These are phyloP conservation scores for Chelonoidis abingdonii DNA, from an alignment of 2,113 vertebrate genomes.

Conservation along the genomic window DNA sequence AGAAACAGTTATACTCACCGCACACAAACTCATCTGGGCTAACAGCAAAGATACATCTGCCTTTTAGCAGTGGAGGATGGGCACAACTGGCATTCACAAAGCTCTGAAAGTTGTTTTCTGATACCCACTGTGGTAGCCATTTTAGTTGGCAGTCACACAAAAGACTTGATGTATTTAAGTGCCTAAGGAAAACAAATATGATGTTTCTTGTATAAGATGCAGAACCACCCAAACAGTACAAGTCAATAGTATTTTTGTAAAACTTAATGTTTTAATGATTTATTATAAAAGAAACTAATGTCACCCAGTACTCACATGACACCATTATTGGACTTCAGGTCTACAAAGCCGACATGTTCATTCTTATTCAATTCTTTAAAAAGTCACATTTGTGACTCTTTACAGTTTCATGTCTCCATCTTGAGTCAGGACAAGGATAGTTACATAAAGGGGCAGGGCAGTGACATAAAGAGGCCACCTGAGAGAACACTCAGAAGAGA, in stretches of 20 bases:
- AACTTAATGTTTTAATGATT: background rate
- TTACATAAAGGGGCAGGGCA: background rate
- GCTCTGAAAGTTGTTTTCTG: slow-evolving; percentile 89
- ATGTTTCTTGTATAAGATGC: slow-evolving; percentile 45
- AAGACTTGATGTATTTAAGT: slow-evolving; percentile 95
- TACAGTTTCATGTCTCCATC: background rate
- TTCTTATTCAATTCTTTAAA: background rate
- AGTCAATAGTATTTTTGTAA: background rate
- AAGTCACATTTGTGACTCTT: background rate
- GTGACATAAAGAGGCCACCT: background rate
- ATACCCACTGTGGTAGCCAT: slow-evolving; percentile 96
- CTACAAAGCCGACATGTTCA: background rate
- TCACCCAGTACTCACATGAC: background rate
- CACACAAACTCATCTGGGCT: slow-evolving; percentile 93
- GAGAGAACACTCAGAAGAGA: background rate
- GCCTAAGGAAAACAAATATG: slow-evolving; percentile 80
- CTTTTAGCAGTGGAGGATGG: slow-evolving; percentile 94
- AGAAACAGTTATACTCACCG: slow-evolving; percentile 82
- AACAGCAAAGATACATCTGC: slow-evolving; percentile 90
- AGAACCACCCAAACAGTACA: slow-evolving; percentile 2
- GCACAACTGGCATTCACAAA: slow-evolving; percentile 94
- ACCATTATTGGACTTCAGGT: background rate
- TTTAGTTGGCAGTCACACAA: slow-evolving; percentile 98
- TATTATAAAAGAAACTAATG: background rate
- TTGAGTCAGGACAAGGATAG: background rate